Evolutionary conservation across 2,797 vertebrate species (phyloP).

Genomic region (Tympanoctomys barrerae): DNA sequence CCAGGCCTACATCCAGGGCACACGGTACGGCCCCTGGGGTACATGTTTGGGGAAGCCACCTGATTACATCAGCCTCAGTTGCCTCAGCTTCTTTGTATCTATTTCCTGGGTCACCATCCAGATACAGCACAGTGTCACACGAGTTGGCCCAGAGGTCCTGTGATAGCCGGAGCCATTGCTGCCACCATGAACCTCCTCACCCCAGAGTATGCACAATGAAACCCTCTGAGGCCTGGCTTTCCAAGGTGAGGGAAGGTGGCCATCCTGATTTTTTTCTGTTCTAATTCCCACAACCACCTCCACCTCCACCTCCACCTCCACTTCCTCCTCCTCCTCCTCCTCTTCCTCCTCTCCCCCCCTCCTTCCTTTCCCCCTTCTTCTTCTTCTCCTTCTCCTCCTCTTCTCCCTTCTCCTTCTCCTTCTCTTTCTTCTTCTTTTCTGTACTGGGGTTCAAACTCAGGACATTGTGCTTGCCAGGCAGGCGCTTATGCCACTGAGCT

Average conservation of each 20-base stretch:
- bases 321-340: no score
- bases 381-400: no score
- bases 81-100: not conserved
- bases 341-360: no score
- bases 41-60: no score
- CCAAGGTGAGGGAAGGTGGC: not conserved
- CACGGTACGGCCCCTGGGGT: rapidly evolving
- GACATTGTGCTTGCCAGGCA: no score
- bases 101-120: not conserved
- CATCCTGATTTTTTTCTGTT: not conserved
- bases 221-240: not conserved
- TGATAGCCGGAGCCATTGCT: rapidly evolving
- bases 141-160: rapidly evolving
- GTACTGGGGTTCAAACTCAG: no score
- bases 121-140: not conserved
- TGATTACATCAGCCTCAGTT: not conserved
- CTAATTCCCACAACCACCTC: not conserved
- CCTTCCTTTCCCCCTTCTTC: no score
- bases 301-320: no score
- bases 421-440: no score
- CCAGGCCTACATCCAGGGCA: not conserved
- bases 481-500: no score
- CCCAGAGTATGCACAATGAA: not conserved
- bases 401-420: no score
- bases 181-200: not conserved